Evolutionary conservation across 2,113 vertebrate genomes (phyloP), one percentile per base, ranked within the genome.

Genomic region (Chamaetylas fuelleborni): DNA sequence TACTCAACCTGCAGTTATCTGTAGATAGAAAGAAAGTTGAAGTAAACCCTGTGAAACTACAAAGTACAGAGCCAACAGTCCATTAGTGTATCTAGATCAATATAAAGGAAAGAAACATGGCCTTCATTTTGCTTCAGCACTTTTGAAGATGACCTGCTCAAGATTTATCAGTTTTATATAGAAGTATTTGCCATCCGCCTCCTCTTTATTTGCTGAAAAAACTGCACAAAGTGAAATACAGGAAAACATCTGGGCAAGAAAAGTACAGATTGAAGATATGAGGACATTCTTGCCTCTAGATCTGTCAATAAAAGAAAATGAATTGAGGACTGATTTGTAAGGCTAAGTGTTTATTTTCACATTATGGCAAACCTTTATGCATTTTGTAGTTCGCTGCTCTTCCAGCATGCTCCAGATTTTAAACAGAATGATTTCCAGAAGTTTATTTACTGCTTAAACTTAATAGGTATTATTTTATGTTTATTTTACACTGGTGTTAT

Each of bases 91-190:
- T 51, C 42, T 81, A 53, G 93, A 92, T 96, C 95, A 92, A 95
- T 96, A 95, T n/a, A 92, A 89, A 93, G 43, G 24, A 82, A 91
- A 96, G 91, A 95, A 90, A 80, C 85, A 93, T 65, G 56, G 80
- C 31, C 31, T 96, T 96, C 67, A 89, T 97, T 96, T 93, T 85
- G 70, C 51, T 71, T 54, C 79, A 92, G 5, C 36, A 56, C 50
- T 88, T 65, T 89, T 86, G 51, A 95, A 89, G 85, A 88, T 93
- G 85, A 88, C 66, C 57, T 53, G 34, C 47, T 89, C 54, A 95
- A 90, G 95, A 96, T 94, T 95, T 95, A 95, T 88, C 92, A 60
- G 57, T 85, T 95, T 69, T 94, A 95, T 94, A 92, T 77, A 77
- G 50, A 70, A 91, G 54, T 65, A 71, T 81, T 86, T 84, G 19